Conservation (phyloP, 37 sponge, comb jelly and placozoan genomes). For the Halichondria panicea region DNA sequence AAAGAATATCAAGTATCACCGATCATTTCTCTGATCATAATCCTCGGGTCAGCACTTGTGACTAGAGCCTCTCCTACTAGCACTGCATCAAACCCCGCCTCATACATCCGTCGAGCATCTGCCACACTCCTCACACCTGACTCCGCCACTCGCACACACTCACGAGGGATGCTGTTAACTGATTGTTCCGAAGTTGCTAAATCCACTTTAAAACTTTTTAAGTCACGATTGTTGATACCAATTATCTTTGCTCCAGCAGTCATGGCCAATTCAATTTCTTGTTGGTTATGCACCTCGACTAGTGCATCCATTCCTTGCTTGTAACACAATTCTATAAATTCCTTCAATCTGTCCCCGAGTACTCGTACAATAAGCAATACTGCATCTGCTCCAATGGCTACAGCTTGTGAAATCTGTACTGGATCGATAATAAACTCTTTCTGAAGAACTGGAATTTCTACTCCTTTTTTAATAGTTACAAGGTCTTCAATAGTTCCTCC, state of each 20-base stretch:
- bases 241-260: neutral
- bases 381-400: neutral
- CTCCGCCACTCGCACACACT: no score
- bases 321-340: neutral
- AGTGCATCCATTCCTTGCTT: constrained; percentile 1
- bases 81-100: no score
- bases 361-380: constrained; percentile 1
- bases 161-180: no score
- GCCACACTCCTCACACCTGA: no score
- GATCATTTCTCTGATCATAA: no score
- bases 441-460: neutral
- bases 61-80: no score
- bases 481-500: no score
- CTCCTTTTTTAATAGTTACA: no score
- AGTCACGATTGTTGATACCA: constrained; percentile 10
- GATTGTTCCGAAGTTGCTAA: no score
- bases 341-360: neutral
- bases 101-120: no score
- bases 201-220: neutral
- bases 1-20: no score
- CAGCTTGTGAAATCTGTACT: neutral
- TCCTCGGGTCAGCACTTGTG: no score
- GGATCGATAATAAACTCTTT: constrained; percentile 12
- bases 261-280: constrained; percentile 1
- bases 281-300: neutral